Base-by-base conservation (phyloP, 2,888 invertebrate species). In the Hanleya hanleyi region DNA sequence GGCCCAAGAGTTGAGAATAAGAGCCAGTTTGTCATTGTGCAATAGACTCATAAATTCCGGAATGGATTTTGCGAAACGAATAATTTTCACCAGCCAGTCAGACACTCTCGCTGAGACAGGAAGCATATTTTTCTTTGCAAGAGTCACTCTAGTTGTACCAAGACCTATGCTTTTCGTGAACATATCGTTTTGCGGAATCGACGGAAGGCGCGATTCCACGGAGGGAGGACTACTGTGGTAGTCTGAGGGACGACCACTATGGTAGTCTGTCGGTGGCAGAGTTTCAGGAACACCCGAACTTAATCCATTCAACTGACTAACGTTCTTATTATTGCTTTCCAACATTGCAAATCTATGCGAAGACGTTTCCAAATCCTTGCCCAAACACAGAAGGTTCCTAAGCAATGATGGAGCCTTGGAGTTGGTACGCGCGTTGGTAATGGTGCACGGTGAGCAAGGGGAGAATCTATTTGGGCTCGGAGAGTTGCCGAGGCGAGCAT, bases 111-210 rank as follows among this genome's bases (percentile, higher is more conserved):
- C 86, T 29, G 85, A 83, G 22, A 89, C 88, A 0, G 90, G 90
- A 26, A 85, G 82, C 75, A 89, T 79, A 80, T 87, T 89, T 77
- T 90, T 90, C 81, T 90, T 90, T 74, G 90, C 89, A 36, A 90
- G 82, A 6, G 86, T 84, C 12, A 89, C 89, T 9, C 82, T 75
- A 15, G 85, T 66, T 35, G 35, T 47, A 36, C 32, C n/a, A 38
- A 32, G 35, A 71, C 50, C 57, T 36, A 41, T 37, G 33, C 38
- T 64, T 67, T 18, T 47, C 18, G 32, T 41, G 26, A 38, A 32
- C 15, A 35, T 41, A 33, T 74, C 6, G 68, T 66, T 5, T 36
- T 38, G 38, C 33, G 69, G 7, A 36, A 32, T 15, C 12, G 38
- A 4, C 73, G 72, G 32, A 76, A 71, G 38, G 81, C 79, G 50